Conservation (phyloP, 1,140 invertebrate genomes). For the Nomia melanderi region DNA sequence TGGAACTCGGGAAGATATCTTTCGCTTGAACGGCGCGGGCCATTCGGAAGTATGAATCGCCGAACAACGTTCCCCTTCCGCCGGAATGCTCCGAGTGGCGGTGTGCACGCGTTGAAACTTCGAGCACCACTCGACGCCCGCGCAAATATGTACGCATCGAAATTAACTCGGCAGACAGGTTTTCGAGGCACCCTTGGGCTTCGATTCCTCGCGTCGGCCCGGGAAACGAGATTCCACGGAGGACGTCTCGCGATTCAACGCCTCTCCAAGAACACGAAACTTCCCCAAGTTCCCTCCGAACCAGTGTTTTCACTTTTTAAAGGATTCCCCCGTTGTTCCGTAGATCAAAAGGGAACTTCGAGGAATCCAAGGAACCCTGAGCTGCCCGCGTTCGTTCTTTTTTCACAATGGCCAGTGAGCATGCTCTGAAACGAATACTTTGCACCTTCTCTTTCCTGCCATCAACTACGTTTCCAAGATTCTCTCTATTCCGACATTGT, state of each 20-base stretch:
- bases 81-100: conserved; percentile 38
- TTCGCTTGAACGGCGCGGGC: too few species aligned
- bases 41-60: conserved; percentile 8
- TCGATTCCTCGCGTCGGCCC: neutral
- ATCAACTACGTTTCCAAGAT: too few species aligned
- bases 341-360: too few species aligned
- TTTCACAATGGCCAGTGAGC: too few species aligned
- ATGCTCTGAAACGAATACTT: too few species aligned
- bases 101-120: conserved; percentile 38
- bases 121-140: conserved; percentile 30
- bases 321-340: too few species aligned
- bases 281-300: neutral
- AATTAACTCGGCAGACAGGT: conserved; percentile 52
- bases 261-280: neutral
- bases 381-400: too few species aligned
- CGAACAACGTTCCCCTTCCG: conserved; percentile 4
- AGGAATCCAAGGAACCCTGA: too few species aligned
- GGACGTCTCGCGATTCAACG: neutral
- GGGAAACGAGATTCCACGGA: neutral
- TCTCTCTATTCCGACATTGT: too few species aligned
- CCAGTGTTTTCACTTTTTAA: too few species aligned
- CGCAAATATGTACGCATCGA: conserved; percentile 60
- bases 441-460: too few species aligned
- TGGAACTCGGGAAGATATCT: too few species aligned
- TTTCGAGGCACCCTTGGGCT: conserved; percentile 8